phyloP scores from a whole-genome alignment of 2,113 vertebrate genomes.

The Rallus limicola region DNA sequence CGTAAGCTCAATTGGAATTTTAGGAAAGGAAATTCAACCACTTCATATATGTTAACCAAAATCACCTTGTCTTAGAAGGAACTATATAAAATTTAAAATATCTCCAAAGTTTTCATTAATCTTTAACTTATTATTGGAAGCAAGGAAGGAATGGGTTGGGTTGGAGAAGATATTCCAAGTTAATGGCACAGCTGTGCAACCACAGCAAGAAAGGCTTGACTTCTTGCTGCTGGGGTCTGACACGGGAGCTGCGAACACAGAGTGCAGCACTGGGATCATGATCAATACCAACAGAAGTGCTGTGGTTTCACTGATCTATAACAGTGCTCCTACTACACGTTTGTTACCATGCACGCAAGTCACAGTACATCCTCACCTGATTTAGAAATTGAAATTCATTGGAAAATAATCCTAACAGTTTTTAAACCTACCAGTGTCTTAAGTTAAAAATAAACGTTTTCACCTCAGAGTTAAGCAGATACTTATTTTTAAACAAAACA shows the following conservation, averaged over 20 bases:
- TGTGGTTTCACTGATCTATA: background rate
- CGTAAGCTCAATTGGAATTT: background rate
- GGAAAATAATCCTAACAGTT: too few species aligned
- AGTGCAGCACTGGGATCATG: fast-evolving
- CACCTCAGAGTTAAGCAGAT: background rate
- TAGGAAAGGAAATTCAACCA: background rate
- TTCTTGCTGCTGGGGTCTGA: background rate
- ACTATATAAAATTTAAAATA: background rate
- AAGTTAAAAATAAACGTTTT: background rate
- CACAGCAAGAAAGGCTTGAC: background rate
- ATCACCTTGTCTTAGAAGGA: background rate
- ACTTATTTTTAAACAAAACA: too few species aligned
- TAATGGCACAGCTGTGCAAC: background rate
- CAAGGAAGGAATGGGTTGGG: background rate
- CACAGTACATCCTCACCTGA: background rate
- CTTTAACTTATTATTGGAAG: background rate
- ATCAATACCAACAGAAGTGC: fast-evolving
- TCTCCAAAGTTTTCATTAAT: background rate
- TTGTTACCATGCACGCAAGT: background rate
- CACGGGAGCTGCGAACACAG: background rate
- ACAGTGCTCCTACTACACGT: background rate
- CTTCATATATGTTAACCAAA: background rate
- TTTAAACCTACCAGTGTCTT: background rate
- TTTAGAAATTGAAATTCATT: too few species aligned
- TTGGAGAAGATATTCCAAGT: background rate